phyloP scores from a whole-genome alignment of 1,140 invertebrate species.

The Heliconius hewitsoni region DNA sequence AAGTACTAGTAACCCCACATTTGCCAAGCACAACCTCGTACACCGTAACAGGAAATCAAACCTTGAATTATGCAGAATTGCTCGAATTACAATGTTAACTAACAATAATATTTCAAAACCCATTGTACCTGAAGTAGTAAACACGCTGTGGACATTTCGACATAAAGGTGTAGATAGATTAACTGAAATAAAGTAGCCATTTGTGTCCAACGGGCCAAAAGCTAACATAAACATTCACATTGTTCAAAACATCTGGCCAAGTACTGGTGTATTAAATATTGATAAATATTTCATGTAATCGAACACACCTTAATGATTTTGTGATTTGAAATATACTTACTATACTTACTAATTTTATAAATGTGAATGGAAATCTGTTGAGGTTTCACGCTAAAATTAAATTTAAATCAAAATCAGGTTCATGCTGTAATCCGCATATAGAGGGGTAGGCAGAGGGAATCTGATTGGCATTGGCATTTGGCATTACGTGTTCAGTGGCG shows the following conservation, averaged over 20 bases:
- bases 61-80: constrained; percentile 41
- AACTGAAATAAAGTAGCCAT: constrained; percentile 43
- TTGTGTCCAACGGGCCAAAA: constrained; percentile 37
- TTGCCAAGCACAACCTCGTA: neutral
- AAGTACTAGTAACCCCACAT: neutral
- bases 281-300: constrained; percentile 28
- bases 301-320: constrained; percentile 23
- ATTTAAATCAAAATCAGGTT: too few relatives aligned
- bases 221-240: constrained; percentile 38
- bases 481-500: too few relatives aligned
- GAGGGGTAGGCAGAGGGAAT: too few relatives aligned
- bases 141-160: constrained; percentile 33
- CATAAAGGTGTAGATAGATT: constrained; percentile 45
- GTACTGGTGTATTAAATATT: constrained; percentile 26
- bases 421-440: too few relatives aligned
- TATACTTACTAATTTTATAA: neutral
- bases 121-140: constrained; percentile 39
- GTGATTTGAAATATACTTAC: constrained; percentile 22
- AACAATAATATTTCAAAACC: constrained; percentile 40
- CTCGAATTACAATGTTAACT: constrained; percentile 35
- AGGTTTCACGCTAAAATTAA: too few relatives aligned
- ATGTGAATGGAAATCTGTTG: too few relatives aligned
- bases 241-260: constrained; percentile 27
- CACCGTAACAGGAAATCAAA: constrained; percentile 35
- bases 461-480: too few relatives aligned